Base-by-base conservation (phyloP, 2,113 vertebrate genomes). In the Pangasianodon hypophthalmus region DNA sequence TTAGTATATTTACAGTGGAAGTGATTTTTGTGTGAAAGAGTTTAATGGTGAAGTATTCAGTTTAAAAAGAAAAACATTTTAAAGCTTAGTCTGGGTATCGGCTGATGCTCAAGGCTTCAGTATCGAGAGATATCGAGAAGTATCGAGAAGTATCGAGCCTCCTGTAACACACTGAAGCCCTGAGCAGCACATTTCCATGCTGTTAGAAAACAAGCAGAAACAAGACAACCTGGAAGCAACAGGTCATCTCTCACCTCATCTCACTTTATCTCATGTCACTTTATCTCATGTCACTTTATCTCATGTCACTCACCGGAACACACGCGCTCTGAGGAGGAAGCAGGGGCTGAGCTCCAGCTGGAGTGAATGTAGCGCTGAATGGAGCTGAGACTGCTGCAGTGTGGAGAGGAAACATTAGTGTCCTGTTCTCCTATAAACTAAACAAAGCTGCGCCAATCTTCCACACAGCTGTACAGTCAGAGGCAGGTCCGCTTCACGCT, bases 351-450 rank as follows among this genome's bases (percentile, higher is more conserved):
- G 37, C 37, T 37, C 37, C 37, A 37, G 37, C 37, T 37, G 37
- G 37, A 37, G 37, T 37, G 37, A 37, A 26, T 24, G 44, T 26
- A n/a, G 16, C 7, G 37, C 13, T 48, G 73, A 46, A 3, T 75
- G 32, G 24, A 75, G 7, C 13, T 73, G 67, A 5, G 67, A 11
- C 8, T 56, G 32, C n/a, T 37, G 37, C 73, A 11, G 19, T 77
- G 18, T 46, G 37, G 26, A 85, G 64, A 41, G 83, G 71, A 90
- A 90, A 92, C 79, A 88, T 56, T 37, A 73, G 41, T 18, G 54
- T 69, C 64, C 48, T 48, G 41, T 37, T 32, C 18, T 85, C 89
- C 86, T 92, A 92, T 89, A 44, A 87, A 52, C 56, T n/a, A 48
- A 32, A 18, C 10, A 52, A 73, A 83, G 26, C 73, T n/a, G 54